Evolutionary conservation across 2,888 invertebrate genomes (phyloP).

Genomic region (Paralinhomoeus sp.): DNA sequence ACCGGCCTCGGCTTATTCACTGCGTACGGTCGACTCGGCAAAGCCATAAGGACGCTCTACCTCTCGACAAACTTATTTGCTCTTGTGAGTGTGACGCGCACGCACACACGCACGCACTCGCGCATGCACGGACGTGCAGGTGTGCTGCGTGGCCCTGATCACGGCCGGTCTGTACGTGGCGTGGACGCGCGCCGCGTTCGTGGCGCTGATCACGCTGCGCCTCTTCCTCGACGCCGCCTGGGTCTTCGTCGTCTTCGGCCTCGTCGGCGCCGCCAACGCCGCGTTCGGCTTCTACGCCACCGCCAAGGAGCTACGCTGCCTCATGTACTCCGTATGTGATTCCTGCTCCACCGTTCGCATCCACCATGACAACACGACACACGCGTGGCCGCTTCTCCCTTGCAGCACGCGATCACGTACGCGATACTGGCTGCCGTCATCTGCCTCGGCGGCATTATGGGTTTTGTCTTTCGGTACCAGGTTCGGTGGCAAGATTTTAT

Average conservation of each 20-base stretch:
- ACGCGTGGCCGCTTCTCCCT: no score
- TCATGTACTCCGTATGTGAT: slow-evolving; percentile 16
- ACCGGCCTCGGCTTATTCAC: no score
- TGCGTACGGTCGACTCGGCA: no score
- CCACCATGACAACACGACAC: no score
- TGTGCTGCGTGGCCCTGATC: slow-evolving; percentile 14
- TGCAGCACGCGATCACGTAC: slow-evolving; percentile 18
- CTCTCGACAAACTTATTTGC: no score
- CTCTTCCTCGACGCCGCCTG: slow-evolving; percentile 21
- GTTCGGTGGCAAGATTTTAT: slow-evolving; percentile 1
- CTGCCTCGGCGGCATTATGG: slow-evolving; percentile 21
- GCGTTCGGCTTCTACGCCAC: slow-evolving; percentile 14
- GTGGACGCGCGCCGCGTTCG: slow-evolving; percentile 15
- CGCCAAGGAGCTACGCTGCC: slow-evolving; percentile 17
- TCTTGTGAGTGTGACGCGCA: no score
- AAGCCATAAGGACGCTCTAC: no score
- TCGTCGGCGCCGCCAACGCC: slow-evolving; percentile 13
- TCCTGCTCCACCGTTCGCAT: no score
- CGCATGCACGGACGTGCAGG: slow-evolving; percentile 10
- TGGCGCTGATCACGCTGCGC: slow-evolving; percentile 19
- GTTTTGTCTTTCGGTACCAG: slow-evolving; percentile 21
- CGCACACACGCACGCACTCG: no score
- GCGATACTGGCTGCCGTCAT: slow-evolving; percentile 20
- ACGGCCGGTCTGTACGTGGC: slow-evolving; percentile 20
- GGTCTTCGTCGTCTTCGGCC: slow-evolving; percentile 13